A percentile compares a stretch with the other conserved stretches of the same genome.
phyloP scores from a whole-genome alignment of 37 sponge, comb jelly and placozoan species.

The Oscarella lobularis region DNA sequence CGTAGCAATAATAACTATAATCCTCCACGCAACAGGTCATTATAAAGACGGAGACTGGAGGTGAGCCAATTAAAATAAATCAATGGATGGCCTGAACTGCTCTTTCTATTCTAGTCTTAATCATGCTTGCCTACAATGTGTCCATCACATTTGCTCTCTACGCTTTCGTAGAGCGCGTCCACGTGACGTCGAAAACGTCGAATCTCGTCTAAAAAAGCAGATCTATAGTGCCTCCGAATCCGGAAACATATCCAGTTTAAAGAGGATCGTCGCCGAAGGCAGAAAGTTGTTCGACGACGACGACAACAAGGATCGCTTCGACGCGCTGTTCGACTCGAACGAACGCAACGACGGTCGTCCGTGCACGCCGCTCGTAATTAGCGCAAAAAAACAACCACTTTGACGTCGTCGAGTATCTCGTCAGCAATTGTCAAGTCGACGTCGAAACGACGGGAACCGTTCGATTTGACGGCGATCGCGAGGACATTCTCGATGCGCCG shows the following conservation, averaged over 20 bases:
- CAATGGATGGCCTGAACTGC: too few species aligned
- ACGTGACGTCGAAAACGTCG: too few species aligned
- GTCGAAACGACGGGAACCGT: neutral
- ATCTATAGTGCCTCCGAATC: too few species aligned
- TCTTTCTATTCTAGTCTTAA: too few species aligned
- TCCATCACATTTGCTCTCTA: conserved; percentile 87
- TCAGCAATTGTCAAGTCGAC: neutral
- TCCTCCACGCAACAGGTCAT: conserved; percentile 53
- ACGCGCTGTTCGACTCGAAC: neutral
- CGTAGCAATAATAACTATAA: conserved; percentile 76
- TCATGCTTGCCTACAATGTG: too few species aligned
- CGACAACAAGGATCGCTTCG: too few species aligned
- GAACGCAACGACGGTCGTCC: neutral
- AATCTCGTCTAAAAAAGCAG: too few species aligned
- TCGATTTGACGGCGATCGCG: neutral
- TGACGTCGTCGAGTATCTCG: neutral
- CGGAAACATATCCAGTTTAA: too few species aligned
- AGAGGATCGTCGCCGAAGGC: too few species aligned
- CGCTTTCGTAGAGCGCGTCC: too few species aligned
- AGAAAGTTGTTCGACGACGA: too few species aligned
- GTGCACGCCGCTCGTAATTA: neutral
- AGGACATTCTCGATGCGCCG: neutral
- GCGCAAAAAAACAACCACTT: neutral
- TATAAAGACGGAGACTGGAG: conserved; percentile 74
- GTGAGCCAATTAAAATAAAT: conserved; percentile 19